Percentiles rank a stretch among this genome's conserved stretches.
Conservation (phyloP, 2,797 vertebrate species). For the Fistularia commersonii region DNA sequence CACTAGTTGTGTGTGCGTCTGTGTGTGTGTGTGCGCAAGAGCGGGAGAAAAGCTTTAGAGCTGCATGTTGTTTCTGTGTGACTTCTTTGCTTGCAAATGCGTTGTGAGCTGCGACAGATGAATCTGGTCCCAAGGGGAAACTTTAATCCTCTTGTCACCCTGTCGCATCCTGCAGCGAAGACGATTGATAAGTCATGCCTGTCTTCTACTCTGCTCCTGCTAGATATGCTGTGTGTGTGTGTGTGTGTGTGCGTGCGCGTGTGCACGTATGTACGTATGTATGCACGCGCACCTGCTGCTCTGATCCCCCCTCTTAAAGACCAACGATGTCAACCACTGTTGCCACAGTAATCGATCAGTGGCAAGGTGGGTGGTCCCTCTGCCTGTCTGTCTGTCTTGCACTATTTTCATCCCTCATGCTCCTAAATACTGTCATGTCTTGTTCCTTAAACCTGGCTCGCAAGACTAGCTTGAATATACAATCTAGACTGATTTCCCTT, state of each 20-base stretch:
- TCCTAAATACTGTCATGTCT: neutral
- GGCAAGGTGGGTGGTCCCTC: constrained; percentile 33
- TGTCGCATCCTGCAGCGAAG: constrained; percentile 35
- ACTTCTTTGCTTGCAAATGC: constrained; percentile 4
- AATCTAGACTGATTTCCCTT: no score
- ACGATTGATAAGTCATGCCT: constrained; percentile 62
- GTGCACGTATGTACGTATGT: no score
- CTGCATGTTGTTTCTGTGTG: neutral
- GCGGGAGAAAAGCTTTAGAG: no score
- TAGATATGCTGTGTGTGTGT: constrained; percentile 9
- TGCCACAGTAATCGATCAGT: constrained; percentile 45
- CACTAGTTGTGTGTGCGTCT: no score
- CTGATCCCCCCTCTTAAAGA: constrained; percentile 36
- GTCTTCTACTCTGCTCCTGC: constrained; percentile 37
- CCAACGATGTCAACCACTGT: constrained; percentile 44
- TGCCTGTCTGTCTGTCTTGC: neutral
- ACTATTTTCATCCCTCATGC: neutral
- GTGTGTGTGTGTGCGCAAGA: no score
- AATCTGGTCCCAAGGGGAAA: constrained; percentile 29
- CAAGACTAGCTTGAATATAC: no score
- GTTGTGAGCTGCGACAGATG: constrained; percentile 8
- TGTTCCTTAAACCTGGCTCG: neutral
- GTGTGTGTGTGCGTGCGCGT: no score
- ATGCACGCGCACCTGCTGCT: neutral
- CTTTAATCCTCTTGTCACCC: constrained; percentile 50